Conservation (phyloP, 2,888 invertebrate genomes). For the Luperina testacea region DNA sequence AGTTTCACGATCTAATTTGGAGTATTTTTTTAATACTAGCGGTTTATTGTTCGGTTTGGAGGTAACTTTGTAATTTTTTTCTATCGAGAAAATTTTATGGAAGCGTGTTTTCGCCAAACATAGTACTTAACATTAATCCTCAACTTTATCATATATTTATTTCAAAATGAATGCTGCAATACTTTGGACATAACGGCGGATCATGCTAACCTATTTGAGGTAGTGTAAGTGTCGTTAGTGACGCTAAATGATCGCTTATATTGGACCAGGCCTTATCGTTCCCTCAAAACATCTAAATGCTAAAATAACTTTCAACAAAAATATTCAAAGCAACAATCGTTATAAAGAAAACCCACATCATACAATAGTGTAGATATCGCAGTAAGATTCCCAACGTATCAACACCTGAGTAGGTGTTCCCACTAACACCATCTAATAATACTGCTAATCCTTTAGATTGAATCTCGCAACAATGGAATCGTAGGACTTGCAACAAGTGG, state of each 20-base stretch:
- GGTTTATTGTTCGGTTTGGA: too few relatives aligned
- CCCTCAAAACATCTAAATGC: background rate
- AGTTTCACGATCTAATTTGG: too few relatives aligned
- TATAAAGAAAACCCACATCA: background rate
- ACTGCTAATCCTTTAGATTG: conserved; percentile 70
- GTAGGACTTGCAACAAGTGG: conserved; percentile 67
- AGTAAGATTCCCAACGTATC: conserved; percentile 21
- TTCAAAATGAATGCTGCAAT: too few relatives aligned
- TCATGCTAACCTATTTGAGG: too few relatives aligned
- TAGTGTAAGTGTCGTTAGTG: too few relatives aligned
- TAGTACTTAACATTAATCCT: too few relatives aligned
- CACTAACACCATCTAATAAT: conserved; percentile 61
- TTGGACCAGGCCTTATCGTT: background rate
- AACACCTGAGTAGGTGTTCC: conserved; percentile 37
- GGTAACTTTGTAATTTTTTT: too few relatives aligned
- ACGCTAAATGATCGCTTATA: background rate
- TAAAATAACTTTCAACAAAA: background rate
- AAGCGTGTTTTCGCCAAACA: too few relatives aligned
- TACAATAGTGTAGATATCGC: background rate
- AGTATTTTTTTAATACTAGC: too few relatives aligned
- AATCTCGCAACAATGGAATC: conserved; percentile 66
- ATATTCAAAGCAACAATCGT: background rate
- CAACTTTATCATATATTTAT: too few relatives aligned
- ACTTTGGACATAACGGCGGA: too few relatives aligned
- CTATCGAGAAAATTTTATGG: too few relatives aligned